A percentile compares a stretch with the other conserved stretches of the same genome.
These are phyloP conservation scores for Megamerina dolium DNA, from an alignment of 2,888 invertebrate genomes.

Conservation along the genomic window DNA sequence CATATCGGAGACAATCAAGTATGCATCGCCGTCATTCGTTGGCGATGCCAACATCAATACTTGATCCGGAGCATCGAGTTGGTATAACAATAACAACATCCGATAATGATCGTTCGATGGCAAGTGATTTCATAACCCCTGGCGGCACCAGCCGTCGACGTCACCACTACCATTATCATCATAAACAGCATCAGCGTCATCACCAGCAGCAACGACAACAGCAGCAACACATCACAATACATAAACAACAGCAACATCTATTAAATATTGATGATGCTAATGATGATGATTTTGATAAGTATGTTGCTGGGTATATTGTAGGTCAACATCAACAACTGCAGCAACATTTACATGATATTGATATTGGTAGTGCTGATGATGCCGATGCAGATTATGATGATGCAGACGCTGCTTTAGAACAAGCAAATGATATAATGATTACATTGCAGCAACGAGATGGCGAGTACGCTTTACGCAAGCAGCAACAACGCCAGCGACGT, in stretches of 20 bases:
- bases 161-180: neutral
- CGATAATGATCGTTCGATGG: slow-evolving; percentile 37
- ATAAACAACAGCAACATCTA: neutral
- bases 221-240: neutral
- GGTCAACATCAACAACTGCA: too few species aligned
- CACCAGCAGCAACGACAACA: neutral
- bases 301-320: too few species aligned
- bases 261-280: too few species aligned
- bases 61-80: slow-evolving; percentile 56
- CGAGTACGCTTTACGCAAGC: too few species aligned
- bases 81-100: slow-evolving; percentile 42
- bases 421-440: too few species aligned
- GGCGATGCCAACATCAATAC: too few species aligned
- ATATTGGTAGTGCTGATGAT: neutral
- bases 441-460: neutral
- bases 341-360: too few species aligned
- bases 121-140: slow-evolving; percentile 25
- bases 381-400: neutral
- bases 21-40: slow-evolving; percentile 55
- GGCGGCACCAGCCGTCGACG: slow-evolving; percentile 2
- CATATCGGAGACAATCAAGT: slow-evolving; percentile 49
- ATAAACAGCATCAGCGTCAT: neutral
- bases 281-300: too few species aligned
- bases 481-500: too few species aligned
- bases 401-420: neutral